phyloP scores from a whole-genome alignment of 2,797 vertebrate species.

The Clamator glandarius region DNA sequence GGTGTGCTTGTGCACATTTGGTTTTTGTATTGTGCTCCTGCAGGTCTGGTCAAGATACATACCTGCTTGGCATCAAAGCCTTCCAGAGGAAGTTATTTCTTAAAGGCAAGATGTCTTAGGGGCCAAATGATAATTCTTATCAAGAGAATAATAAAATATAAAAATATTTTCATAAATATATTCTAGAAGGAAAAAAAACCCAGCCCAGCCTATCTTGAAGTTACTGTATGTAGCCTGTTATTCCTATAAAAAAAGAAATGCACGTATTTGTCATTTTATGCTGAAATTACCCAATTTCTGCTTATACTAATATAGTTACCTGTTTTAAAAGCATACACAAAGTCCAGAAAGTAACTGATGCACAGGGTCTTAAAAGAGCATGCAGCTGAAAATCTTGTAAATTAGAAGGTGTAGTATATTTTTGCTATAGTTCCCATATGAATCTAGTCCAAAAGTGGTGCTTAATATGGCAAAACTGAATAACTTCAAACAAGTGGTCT shows the following conservation, averaged over 20 bases:
- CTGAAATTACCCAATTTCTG: not conserved
- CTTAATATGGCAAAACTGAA: not conserved
- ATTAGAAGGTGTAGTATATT: not conserved
- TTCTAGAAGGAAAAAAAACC: not conserved
- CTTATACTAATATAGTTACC: not conserved
- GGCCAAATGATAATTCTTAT: not conserved
- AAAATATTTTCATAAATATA: not conserved
- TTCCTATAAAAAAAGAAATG: not conserved
- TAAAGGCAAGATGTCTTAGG: not conserved
- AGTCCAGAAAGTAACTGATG: not conserved
- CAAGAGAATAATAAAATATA: not conserved
- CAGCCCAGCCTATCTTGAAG: not conserved
- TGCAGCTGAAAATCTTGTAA: not conserved
- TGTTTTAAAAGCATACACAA: not conserved
- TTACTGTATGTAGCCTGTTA: not conserved
- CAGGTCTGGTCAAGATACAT: not conserved
- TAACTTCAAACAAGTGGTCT: not conserved
- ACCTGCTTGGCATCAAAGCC: not conserved
- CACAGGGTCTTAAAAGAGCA: not conserved
- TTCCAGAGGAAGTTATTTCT: not conserved
- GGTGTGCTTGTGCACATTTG: accelerated
- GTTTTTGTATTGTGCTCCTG: not conserved
- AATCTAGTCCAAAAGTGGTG: not conserved
- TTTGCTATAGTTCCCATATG: not conserved
- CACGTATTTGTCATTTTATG: not conserved